Evolutionary conservation across 2,888 invertebrate species (phyloP), one percentile per base, ranked within the genome.

Genomic region (Lasioglossum zephyrum): DNA sequence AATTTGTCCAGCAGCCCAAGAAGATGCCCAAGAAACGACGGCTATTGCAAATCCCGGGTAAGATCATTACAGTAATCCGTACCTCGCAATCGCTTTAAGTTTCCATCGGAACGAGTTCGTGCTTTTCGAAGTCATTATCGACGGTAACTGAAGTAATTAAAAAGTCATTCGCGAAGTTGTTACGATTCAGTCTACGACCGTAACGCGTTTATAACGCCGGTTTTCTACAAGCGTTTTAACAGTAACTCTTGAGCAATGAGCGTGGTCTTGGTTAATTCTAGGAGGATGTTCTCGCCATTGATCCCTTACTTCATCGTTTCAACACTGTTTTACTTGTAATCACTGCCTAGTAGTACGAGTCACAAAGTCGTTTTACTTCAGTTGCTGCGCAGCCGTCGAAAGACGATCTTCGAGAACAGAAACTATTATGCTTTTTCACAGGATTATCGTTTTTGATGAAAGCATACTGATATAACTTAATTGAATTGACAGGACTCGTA

Each of bases 171-270:
- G 44, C 39, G 44, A 72, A 72, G 44, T 72, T 44, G 70, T 72
- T 41, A 72, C 53, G 72, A 79, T 82, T 82, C 70, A 5, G 60
- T 31, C 22, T 53, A 74, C 57, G 74, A 82, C 47, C 53, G 81
- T 69, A 66, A 47, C 78, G n/a, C 77, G 57, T 57, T 57, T 41
- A 69, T 73, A 57, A 31, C 76, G 69, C 22, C 69, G 69, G 11
- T 44, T 36, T 72, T 22, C 44, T 80, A 76, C 81, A 76, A 77
- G 75, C 53, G 76, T 81, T 63, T 31, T 36, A 70, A 73, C 18
- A 16, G 36, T 63, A 18, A 72, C 76, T 77, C 63, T 39, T 22
- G 16, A 53, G 73, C 63, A 77, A 44, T 72, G 16, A 63, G n/a
- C 72, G 22, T 16, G 63, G 36, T 73, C 41, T 31, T 47, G 49